Evolutionary conservation across 2,797 vertebrate genomes (phyloP), one percentile per base, ranked within the genome.

Genomic region (Alauda arvensis): DNA sequence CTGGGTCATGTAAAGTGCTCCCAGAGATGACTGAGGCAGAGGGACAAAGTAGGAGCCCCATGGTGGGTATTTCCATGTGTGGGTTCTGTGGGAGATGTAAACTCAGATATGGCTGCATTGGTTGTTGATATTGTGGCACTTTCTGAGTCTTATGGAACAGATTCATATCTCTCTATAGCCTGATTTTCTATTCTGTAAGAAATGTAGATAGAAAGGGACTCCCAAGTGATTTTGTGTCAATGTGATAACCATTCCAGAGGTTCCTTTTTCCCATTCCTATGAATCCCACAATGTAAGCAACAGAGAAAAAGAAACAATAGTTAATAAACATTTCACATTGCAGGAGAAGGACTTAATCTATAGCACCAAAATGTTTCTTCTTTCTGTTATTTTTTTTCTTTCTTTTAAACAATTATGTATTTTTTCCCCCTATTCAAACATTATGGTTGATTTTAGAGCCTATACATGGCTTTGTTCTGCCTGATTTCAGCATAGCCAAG

Each of bases 51-150:
- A 15, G 63, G 59, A 78, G 34, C 29, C n/a, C 45, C 34, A 1
- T 0, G 9, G 51, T 8, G 46, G 14, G 21, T 20, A 2, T 49
- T 49, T 7, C 52, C 21, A 0, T 6, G 31, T 1, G 0, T 7
- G 13, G 43, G 9, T 34, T 56, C 42, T 18, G 55, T 18, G 66
- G 8, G 24, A 7, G 19, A 2, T 16, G 6, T 39, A 25, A 77
- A 19, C 33, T 21, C 53, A 12, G 43, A 13, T 15, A 2, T 7
- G 21, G 24, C 33, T 62, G 13, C 25, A 23, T 1, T 29, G 31
- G 7, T n/a, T 67, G n/a, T 10, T 76, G 31, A 28, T 37, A 2
- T 3, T 45, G 31, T 24, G 37, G 8, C 26, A 4, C 9, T 39
- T 66, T n/a, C n/a, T 20, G 33, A 29, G 39, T 10, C 40, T 65